Evolutionary conservation across 2,888 invertebrate species (phyloP).

Genomic region (Melanostoma scalare): DNA sequence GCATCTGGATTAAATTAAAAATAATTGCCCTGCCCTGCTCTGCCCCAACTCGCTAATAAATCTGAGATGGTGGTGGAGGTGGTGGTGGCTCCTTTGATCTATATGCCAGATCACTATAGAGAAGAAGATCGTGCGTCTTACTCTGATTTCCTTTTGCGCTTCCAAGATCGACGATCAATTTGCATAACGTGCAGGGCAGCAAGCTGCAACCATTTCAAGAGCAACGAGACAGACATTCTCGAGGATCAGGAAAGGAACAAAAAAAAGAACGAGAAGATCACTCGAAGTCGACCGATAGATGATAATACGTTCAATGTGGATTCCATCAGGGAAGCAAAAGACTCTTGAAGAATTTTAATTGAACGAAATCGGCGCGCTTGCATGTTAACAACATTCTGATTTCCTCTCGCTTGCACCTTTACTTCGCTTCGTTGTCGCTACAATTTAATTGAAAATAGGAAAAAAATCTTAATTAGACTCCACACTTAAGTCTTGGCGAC

Average conservation of each 20-base stretch:
- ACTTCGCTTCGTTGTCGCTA: conserved; percentile 13
- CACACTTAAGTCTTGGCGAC: conserved; percentile 49
- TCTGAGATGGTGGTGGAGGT: too few species aligned
- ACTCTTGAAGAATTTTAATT: conserved; percentile 65
- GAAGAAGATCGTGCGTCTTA: conserved; percentile 50
- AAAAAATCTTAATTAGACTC: conserved; percentile 64
- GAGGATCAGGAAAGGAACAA: background rate
- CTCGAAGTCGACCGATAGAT: conserved; percentile 16
- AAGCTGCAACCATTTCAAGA: conserved; percentile 9
- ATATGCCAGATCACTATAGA: conserved; percentile 39
- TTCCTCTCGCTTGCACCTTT: conserved; percentile 14
- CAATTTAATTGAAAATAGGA: conserved; percentile 62
- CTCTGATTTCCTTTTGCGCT: conserved; percentile 7
- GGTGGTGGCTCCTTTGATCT: conserved; percentile 59
- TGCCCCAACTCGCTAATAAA: conserved; percentile 18
- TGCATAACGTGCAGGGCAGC: conserved; percentile 54
- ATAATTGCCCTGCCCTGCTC: conserved; percentile 58
- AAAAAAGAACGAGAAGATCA: conserved; percentile 27
- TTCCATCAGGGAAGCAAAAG: conserved; percentile 25
- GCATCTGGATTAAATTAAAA: conserved; percentile 69
- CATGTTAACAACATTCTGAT: conserved; percentile 63
- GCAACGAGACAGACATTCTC: conserved; percentile 31
- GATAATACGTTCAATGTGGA: conserved; percentile 27
- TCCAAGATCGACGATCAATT: conserved; percentile 55
- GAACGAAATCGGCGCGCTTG: conserved; percentile 62